phyloP scores from a whole-genome alignment of 2,113 vertebrate species.

The Lontra canadensis region DNA sequence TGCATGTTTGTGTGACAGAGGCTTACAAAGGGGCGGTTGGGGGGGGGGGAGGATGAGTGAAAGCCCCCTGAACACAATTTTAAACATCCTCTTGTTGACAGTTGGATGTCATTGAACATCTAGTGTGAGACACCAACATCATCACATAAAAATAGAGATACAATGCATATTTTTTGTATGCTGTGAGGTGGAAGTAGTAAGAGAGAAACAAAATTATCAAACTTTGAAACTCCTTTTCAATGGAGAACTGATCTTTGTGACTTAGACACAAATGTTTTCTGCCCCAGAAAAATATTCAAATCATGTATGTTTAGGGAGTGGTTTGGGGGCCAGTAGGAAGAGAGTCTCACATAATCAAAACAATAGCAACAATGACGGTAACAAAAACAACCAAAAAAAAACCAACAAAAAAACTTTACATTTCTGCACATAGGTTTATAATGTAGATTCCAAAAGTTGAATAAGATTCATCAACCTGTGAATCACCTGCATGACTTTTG shows the following conservation, averaged over 20 bases:
- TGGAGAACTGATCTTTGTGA: background rate
- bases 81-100: background rate
- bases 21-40: background rate
- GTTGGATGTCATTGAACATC: background rate
- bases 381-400: background rate
- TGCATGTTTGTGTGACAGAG: background rate
- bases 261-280: constrained; percentile 21
- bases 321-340: background rate
- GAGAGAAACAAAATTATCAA: background rate
- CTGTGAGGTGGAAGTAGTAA: background rate
- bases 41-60: background rate
- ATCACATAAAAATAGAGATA: background rate
- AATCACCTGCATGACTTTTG: background rate
- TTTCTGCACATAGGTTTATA: background rate
- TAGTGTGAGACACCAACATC: background rate
- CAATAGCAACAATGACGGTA: background rate
- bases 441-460: background rate
- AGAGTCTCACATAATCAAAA: background rate
- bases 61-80: background rate
- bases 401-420: no score
- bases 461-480: background rate
- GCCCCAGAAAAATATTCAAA: background rate
- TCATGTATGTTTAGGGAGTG: background rate
- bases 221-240: constrained; percentile 22
- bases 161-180: background rate